These are phyloP conservation scores for Anguilla marmorata DNA, from an alignment of 2,797 vertebrate species.

Conservation along the genomic window DNA sequence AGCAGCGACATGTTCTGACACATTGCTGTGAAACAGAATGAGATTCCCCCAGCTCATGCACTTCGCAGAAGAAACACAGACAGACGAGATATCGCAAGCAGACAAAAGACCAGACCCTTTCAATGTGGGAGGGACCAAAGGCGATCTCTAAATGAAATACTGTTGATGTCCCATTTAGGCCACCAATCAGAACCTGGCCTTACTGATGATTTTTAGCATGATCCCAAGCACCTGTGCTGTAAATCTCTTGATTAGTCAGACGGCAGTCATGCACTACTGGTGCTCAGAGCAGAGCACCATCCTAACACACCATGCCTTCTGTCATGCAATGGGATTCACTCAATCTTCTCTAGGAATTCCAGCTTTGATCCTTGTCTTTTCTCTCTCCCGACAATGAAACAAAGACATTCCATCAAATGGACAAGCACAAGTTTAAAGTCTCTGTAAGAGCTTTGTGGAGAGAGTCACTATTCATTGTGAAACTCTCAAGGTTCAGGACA, in stretches of 20 bases:
- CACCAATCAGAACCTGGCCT: not conserved
- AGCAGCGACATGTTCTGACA: not conserved
- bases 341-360: not conserved
- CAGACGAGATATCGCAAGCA: not conserved
- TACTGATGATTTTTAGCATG: not conserved
- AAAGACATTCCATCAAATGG: not conserved
- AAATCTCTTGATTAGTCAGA: not conserved
- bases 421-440: not conserved
- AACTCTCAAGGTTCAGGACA: not conserved
- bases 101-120: not conserved
- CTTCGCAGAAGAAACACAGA: constrained; percentile 2
- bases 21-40: not conserved
- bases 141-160: not conserved
- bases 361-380: not conserved
- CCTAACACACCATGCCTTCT: too few species aligned
- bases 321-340: not conserved
- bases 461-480: not conserved
- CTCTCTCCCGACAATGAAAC: not conserved
- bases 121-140: not conserved
- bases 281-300: not conserved
- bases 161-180: not conserved
- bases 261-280: not conserved
- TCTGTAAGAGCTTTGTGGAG: not conserved
- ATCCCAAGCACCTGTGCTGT: not conserved
- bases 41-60: not conserved